Conservation (phyloP, 2,113 vertebrate genomes). For the Eurypyga helias region DNA sequence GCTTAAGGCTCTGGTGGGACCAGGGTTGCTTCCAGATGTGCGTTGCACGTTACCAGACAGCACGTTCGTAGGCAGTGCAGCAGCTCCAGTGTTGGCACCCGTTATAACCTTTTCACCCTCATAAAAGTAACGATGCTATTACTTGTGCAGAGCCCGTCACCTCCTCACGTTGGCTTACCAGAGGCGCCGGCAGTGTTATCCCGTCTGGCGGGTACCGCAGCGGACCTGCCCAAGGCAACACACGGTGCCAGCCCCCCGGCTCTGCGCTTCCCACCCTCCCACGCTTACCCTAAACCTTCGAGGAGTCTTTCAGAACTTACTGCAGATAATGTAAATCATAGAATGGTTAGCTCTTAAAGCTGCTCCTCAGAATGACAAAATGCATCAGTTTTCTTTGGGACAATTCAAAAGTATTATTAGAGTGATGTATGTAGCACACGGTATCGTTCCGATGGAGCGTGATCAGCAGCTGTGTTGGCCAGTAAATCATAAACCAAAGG, state of each 20-base stretch:
- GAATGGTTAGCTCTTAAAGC: neutral
- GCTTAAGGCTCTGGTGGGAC: neutral
- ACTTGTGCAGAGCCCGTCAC: rapidly evolving
- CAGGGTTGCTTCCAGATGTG: neutral
- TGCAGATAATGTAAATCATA: neutral
- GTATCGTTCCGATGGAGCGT: neutral
- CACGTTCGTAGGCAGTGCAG: neutral
- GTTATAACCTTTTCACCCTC: neutral
- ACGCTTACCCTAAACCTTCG: neutral
- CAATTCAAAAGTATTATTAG: slow-evolving; percentile 2
- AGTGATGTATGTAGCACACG: neutral
- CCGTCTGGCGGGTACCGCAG: rapidly evolving
- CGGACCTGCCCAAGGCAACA: neutral
- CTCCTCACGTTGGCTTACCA: neutral
- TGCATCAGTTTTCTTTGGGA: neutral
- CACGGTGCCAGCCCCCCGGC: rapidly evolving
- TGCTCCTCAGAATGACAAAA: neutral
- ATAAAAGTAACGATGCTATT: neutral
- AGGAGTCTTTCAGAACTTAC: neutral
- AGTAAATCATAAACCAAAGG: neutral
- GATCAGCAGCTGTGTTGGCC: neutral
- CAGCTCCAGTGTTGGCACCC: neutral
- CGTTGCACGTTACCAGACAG: neutral
- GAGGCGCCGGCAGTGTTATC: neutral
- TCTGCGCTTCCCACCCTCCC: rapidly evolving